phyloP scores from a whole-genome alignment of 2,797 vertebrate genomes.

The Myotis vivesi region DNA sequence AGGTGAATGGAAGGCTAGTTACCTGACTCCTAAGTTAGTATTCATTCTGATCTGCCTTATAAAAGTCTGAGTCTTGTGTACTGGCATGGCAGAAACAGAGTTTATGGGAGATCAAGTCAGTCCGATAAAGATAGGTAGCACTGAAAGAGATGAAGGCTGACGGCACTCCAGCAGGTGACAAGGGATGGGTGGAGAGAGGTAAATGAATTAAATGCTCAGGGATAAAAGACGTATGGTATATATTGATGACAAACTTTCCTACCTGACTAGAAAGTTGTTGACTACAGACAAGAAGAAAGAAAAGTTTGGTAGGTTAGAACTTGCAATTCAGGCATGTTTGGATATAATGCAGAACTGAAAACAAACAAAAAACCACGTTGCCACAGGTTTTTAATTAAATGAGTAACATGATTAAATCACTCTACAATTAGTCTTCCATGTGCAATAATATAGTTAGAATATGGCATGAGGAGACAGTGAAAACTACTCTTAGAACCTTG shows the following conservation, averaged over 20 bases:
- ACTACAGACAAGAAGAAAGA: background rate
- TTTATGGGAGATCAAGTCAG: background rate
- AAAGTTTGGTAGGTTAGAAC: background rate
- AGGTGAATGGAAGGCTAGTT: background rate
- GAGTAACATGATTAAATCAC: background rate
- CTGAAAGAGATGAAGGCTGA: background rate
- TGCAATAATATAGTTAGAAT: background rate
- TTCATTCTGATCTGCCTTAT: background rate
- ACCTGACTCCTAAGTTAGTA: background rate
- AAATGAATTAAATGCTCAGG: background rate
- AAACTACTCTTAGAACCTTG: background rate
- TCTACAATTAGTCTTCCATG: background rate
- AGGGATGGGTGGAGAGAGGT: background rate
- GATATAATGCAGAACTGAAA: background rate
- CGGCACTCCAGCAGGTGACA: background rate
- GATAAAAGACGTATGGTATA: background rate
- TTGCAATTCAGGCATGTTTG: background rate
- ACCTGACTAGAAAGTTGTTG: background rate
- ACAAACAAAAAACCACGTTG: background rate
- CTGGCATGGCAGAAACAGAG: background rate
- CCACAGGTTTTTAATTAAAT: background rate
- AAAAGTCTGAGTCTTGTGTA: background rate
- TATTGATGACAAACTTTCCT: background rate
- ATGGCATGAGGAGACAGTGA: background rate
- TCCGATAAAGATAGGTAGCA: background rate